A percentile compares a stretch with the other conserved stretches of the same genome.
phyloP scores from a whole-genome alignment of 1,140 invertebrate genomes.

The Eubasilissa regina region DNA sequence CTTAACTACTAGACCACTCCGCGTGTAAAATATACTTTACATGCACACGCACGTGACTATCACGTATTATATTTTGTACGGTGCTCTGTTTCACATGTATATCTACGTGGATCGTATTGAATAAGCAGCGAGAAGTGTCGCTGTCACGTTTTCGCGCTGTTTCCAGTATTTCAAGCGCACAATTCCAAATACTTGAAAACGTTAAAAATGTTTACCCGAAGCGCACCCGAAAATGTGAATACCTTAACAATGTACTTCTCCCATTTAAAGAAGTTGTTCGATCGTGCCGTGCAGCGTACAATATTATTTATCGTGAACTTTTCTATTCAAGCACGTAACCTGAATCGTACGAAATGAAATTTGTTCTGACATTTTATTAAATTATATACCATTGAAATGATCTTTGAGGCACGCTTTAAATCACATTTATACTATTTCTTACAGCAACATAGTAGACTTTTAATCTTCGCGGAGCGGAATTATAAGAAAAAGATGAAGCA shows the following conservation, averaged over 20 bases:
- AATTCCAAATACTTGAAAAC: conserved; percentile 25
- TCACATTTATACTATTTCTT: too few relatives aligned
- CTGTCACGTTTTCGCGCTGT: conserved; percentile 25
- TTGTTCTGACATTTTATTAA: conserved; percentile 13
- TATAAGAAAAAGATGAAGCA: too few relatives aligned
- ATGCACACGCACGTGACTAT: too few relatives aligned
- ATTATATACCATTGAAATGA: neutral
- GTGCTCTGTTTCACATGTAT: too few relatives aligned
- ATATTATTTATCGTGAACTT: conserved; percentile 2
- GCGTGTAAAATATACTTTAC: too few relatives aligned
- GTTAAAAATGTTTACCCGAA: conserved; percentile 18
- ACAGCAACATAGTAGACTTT: too few relatives aligned
- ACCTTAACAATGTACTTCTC: conserved; percentile 8
- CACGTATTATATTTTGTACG: too few relatives aligned
- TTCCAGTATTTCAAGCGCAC: neutral
- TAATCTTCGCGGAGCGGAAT: too few relatives aligned
- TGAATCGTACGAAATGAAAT: conserved; percentile 3
- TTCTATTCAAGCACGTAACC: conserved; percentile 13
- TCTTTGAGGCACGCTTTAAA: neutral
- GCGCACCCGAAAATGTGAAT: conserved; percentile 8
- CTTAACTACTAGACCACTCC: too few relatives aligned
- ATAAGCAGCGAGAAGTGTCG: neutral
- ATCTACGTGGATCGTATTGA: neutral
- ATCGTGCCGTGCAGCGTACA: neutral
- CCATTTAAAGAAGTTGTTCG: conserved; percentile 14